Evolutionary conservation across 2,797 vertebrate species (phyloP).

Genomic region (Leuciscus waleckii): DNA sequence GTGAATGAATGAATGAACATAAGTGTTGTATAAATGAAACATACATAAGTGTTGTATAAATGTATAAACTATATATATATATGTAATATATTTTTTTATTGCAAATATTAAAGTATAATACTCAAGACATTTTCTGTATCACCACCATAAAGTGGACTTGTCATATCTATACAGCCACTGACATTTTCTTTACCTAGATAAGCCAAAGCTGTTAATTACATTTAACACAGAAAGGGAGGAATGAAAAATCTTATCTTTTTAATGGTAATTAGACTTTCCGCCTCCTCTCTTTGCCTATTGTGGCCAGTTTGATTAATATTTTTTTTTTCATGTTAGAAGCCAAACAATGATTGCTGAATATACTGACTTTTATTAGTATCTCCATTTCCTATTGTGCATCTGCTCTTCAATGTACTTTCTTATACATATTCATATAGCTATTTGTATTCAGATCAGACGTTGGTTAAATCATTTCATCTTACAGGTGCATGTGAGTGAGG

Average conservation of each 20-base stretch:
- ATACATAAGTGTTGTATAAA: no score
- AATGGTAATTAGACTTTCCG: constrained; percentile 36
- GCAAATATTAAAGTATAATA: constrained; percentile 7
- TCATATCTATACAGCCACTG: background rate
- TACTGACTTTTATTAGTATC: constrained; percentile 35
- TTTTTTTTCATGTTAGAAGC: constrained; percentile 19
- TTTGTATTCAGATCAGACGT: constrained; percentile 36
- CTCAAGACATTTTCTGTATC: background rate
- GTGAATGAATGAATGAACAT: no score
- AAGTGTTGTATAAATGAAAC: no score
- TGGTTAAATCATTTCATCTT: constrained; percentile 25
- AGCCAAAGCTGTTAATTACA: constrained; percentile 32
- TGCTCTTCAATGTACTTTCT: constrained; percentile 17
- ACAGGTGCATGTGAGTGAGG: constrained; percentile 19
- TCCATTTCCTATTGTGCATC: constrained; percentile 13
- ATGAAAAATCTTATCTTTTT: constrained; percentile 47
- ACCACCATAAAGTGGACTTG: background rate
- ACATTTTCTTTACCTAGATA: constrained; percentile 42
- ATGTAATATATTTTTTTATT: background rate
- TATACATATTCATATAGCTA: background rate
- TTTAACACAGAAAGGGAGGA: constrained; percentile 4
- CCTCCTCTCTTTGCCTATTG: constrained; percentile 34
- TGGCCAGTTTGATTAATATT: constrained; percentile 25
- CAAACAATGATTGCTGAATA: constrained; percentile 36
- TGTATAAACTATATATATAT: no score